Conservation (phyloP, 2,888 invertebrate species). For the Glaucopsyche alexis region DNA sequence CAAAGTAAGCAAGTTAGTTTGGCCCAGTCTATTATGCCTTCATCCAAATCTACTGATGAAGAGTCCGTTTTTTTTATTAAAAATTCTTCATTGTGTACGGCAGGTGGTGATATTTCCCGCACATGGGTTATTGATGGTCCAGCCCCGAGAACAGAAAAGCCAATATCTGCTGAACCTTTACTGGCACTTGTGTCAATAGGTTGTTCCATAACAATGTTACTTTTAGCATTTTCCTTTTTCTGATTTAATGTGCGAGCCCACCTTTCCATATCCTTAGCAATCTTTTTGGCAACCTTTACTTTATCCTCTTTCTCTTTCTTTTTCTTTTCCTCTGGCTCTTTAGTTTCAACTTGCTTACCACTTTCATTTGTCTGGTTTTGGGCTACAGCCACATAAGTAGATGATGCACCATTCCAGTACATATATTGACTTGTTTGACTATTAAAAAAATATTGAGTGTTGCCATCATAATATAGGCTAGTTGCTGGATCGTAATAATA, state of each 20-base stretch:
- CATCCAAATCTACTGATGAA: slow-evolving; percentile 81
- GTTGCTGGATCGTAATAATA: slow-evolving; percentile 97
- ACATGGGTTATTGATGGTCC: slow-evolving; percentile 65
- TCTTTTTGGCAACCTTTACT: slow-evolving; percentile 98
- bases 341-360: slow-evolving; percentile 56
- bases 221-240: slow-evolving; percentile 87
- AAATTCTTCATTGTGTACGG: slow-evolving; percentile 58
- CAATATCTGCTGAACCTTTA: slow-evolving; percentile 93
- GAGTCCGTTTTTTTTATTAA: slow-evolving; percentile 75
- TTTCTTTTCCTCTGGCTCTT: slow-evolving; percentile 79
- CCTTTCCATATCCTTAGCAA: slow-evolving; percentile 91
- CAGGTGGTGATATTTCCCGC: slow-evolving; percentile 63
- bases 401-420: slow-evolving; percentile 93
- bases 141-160: slow-evolving; percentile 94
- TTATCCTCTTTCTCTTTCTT: slow-evolving; percentile 93
- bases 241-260: slow-evolving; percentile 99
- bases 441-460: slow-evolving; percentile 97
- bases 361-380: slow-evolving; percentile 61
- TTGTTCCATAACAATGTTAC: slow-evolving; percentile 71
- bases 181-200: slow-evolving; percentile 71
- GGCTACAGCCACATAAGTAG: slow-evolving; percentile 81
- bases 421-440: slow-evolving; percentile 93
- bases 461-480: slow-evolving; percentile 97
- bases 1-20: slow-evolving; percentile 96
- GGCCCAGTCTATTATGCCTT: slow-evolving; percentile 91